These are phyloP conservation scores for Cryptotis parvus DNA, from an alignment of 2,113 vertebrate species.

Conservation along the genomic window DNA sequence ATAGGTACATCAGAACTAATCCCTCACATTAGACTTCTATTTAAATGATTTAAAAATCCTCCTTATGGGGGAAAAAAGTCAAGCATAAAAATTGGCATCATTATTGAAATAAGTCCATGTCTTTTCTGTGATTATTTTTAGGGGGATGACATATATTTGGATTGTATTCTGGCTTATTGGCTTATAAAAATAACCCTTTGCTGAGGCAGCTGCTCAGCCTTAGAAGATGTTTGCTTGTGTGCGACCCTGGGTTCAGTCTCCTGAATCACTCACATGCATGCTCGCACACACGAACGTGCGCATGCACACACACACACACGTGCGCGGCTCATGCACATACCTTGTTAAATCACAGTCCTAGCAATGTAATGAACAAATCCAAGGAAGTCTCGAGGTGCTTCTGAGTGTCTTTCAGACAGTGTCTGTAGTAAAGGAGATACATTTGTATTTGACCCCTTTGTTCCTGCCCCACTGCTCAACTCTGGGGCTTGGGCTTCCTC, in stretches of 20 bases:
- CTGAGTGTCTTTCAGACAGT: no score
- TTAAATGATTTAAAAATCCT: background rate
- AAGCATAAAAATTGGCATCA: background rate
- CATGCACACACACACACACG: no score
- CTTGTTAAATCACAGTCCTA: no score
- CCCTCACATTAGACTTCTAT: background rate
- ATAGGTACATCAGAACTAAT: background rate
- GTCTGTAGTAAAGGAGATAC: no score
- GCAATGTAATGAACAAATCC: no score
- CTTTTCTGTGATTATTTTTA: conserved; percentile 21
- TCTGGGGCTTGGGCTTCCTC: background rate
- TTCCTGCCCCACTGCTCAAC: background rate
- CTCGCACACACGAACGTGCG: no score
- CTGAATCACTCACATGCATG: no score
- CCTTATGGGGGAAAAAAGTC: background rate
- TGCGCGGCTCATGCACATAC: no score
- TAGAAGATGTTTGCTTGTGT: background rate
- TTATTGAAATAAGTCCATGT: background rate
- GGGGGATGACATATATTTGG: background rate
- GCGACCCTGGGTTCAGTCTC: no score
- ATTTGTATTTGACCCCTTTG: no score
- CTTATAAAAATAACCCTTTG: background rate
- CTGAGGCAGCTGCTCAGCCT: no score
- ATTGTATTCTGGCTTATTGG: conserved; percentile 9
- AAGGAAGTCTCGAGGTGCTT: no score